Percentiles rank a stretch among this genome's conserved stretches.
Conservation (phyloP, 1,140 invertebrate genomes). For the Leptinotarsa undecemlineata region DNA sequence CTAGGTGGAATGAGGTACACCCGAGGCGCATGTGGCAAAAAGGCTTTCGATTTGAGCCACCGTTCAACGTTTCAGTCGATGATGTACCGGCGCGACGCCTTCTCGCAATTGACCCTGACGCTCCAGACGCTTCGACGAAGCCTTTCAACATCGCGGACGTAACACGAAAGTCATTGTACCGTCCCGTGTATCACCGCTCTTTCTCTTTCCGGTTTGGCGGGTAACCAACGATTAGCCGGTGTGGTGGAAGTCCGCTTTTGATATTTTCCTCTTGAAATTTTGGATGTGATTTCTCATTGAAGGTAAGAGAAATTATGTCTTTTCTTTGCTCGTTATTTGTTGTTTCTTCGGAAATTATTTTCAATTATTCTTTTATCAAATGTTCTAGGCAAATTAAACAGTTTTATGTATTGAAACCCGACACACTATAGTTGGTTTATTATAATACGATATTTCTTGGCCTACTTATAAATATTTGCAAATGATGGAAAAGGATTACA, state of each 20-base stretch:
- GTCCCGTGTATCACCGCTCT: background rate
- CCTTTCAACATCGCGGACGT: constrained; percentile 6
- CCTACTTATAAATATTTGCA: no score
- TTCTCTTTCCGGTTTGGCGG: constrained; percentile 11
- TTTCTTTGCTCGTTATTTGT: no score
- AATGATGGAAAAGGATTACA: no score
- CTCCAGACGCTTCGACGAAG: constrained; percentile 2
- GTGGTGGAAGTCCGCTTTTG: background rate
- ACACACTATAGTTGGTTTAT: no score
- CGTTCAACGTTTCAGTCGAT: constrained; percentile 35
- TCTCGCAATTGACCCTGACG: constrained; percentile 9
- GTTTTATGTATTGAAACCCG: no score
- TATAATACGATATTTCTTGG: no score
- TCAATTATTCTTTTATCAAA: no score
- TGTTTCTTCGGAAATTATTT: no score
- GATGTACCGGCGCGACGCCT: constrained; percentile 37
- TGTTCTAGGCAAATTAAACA: no score
- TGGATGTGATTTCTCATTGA: background rate
- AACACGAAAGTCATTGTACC: constrained; percentile 17
- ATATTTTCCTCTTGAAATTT: background rate
- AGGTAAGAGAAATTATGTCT: no score
- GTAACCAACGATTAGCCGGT: constrained; percentile 1
- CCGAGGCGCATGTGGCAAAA: constrained; percentile 14
- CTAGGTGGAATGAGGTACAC: constrained; percentile 16
- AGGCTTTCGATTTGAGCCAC: constrained; percentile 15